Conservation (phyloP, 2,888 invertebrate genomes). For the Ganaspis brasiliensis region DNA sequence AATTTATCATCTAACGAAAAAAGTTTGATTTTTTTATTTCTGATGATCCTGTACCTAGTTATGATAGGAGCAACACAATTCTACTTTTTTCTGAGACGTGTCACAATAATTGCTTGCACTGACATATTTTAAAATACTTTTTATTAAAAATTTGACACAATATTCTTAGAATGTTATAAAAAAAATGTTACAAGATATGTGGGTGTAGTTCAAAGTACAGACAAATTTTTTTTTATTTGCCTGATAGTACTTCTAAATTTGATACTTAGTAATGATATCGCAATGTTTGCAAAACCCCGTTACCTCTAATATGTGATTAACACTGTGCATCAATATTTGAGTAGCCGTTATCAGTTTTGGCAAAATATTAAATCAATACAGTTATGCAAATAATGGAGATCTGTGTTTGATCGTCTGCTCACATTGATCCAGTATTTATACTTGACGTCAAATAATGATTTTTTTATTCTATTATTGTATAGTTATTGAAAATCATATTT, state of each 20-base stretch:
- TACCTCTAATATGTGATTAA: background rate
- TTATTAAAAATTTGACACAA: too few species aligned
- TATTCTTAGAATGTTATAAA: too few species aligned
- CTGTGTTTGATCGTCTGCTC: slow-evolving; percentile 7
- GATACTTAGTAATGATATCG: background rate
- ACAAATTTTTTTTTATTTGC: too few species aligned
- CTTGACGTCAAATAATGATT: background rate
- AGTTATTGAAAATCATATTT: background rate
- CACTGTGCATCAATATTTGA: background rate
- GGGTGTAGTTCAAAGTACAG: too few species aligned
- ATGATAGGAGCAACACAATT: too few species aligned
- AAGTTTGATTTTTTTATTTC: too few species aligned
- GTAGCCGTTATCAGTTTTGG: slow-evolving; percentile 5
- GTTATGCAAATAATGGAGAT: background rate
- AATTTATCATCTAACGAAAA: too few species aligned
- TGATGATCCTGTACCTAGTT: too few species aligned
- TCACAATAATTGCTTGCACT: too few species aligned
- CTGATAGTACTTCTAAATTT: background rate
- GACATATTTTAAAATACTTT: too few species aligned
- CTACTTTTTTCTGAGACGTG: too few species aligned
- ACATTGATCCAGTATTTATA: background rate
- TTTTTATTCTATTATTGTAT: background rate
- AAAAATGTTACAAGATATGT: too few species aligned
- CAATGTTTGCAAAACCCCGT: background rate
- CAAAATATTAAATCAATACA: slow-evolving; percentile 15